Evolutionary conservation across 1,140 invertebrate species (phyloP).

Genomic region (Musca domestica): DNA sequence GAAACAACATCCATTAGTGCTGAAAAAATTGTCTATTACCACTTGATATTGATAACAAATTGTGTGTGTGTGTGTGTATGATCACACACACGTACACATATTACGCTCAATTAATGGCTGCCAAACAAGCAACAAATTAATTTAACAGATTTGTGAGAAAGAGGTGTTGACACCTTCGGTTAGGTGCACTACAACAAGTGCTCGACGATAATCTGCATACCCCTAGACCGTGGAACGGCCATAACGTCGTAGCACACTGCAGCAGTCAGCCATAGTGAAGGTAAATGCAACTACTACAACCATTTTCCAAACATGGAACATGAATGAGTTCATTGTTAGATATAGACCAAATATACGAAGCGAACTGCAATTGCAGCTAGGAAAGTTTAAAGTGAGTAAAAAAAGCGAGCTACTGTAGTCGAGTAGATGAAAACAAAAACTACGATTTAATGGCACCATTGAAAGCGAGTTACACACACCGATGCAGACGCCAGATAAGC

Average conservation of each 20-base stretch:
- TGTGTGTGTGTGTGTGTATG: no score
- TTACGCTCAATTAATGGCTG: neutral
- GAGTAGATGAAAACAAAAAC: neutral
- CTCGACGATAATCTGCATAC: constrained; percentile 6
- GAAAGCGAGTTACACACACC: constrained; percentile 11
- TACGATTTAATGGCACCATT: constrained; percentile 19
- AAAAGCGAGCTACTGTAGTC: no score
- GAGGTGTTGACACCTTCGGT: constrained; percentile 16
- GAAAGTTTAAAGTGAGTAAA: no score
- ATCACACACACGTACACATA: neutral
- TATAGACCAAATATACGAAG: no score
- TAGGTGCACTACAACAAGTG: constrained; percentile 14
- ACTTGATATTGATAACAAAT: no score
- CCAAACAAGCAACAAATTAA: constrained; percentile 8
- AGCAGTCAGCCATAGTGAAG: neutral
- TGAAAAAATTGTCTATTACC: no score
- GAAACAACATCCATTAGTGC: no score
- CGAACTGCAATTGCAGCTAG: no score
- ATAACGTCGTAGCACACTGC: neutral
- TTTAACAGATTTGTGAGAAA: constrained; percentile 19
- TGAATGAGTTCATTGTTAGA: neutral
- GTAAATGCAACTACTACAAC: neutral
- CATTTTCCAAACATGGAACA: neutral
- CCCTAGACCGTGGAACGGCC: no score
- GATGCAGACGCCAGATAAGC: constrained; percentile 12